These are phyloP conservation scores for Agrotis exclamationis DNA, from an alignment of 2,888 invertebrate genomes.

Conservation along the genomic window DNA sequence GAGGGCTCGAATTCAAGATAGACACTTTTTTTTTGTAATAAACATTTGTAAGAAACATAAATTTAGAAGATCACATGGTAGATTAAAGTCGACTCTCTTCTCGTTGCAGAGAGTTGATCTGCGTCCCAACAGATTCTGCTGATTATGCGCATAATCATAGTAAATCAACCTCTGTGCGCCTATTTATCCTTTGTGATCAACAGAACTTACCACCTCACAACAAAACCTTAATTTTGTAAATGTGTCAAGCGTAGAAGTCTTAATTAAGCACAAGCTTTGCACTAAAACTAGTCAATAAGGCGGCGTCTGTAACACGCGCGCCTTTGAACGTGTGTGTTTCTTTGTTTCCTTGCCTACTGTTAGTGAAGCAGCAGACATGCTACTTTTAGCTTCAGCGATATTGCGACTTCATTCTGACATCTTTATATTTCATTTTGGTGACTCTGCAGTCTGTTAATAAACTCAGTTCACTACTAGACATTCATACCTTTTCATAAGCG, in stretches of 20 bases:
- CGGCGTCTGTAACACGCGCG: slow-evolving; percentile 28
- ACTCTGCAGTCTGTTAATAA: too few relatives aligned
- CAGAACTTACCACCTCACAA: background rate
- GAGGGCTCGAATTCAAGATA: background rate
- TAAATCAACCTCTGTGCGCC: too few relatives aligned
- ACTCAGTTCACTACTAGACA: too few relatives aligned
- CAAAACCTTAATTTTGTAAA: slow-evolving; percentile 37
- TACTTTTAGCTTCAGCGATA: background rate
- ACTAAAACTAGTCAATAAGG: slow-evolving; percentile 53
- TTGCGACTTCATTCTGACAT: background rate
- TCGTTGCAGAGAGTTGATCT: too few relatives aligned
- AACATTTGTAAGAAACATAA: too few relatives aligned
- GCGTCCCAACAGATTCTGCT: too few relatives aligned
- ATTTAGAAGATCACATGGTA: too few relatives aligned
- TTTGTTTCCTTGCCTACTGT: slow-evolving; percentile 44
- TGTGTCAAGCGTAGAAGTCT: slow-evolving; percentile 39
- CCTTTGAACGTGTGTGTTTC: slow-evolving; percentile 56
- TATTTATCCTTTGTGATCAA: too few relatives aligned
- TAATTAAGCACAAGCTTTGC: slow-evolving; percentile 50
- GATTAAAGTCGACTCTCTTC: too few relatives aligned
- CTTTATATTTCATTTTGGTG: too few relatives aligned
- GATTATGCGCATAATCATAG: too few relatives aligned
- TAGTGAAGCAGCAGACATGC: slow-evolving; percentile 4
- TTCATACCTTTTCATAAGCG: too few relatives aligned
- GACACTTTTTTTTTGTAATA: background rate